Percentiles rank a stretch among this genome's conserved stretches.
Conservation (phyloP, 2,797 vertebrate genomes). For the Phrynocephalus vlangalii region DNA sequence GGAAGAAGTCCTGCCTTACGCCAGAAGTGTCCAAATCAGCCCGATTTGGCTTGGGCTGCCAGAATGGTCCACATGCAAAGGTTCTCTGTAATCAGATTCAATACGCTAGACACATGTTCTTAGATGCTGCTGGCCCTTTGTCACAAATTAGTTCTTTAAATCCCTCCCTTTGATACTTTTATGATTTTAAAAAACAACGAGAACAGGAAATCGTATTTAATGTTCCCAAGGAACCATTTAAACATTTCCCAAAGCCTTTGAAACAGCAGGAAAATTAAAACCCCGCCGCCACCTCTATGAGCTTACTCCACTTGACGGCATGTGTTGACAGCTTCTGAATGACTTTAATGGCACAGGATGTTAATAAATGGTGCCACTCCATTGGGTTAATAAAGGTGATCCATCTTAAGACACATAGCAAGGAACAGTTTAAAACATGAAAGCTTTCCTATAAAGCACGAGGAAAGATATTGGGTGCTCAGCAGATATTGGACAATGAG, state of each 20-base stretch:
- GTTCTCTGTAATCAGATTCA: too few relatives aligned
- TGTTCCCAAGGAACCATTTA: background rate
- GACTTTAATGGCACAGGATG: slow-evolving; percentile 23
- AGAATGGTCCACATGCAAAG: too few relatives aligned
- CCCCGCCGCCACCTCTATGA: background rate
- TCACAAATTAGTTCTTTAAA: too few relatives aligned
- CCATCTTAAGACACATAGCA: slow-evolving; percentile 31
- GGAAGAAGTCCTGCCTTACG: too few relatives aligned
- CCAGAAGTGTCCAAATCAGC: too few relatives aligned
- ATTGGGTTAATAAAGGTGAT: slow-evolving; percentile 31
- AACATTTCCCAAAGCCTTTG: background rate
- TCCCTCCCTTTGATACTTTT: too few relatives aligned
- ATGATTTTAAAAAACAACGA: background rate
- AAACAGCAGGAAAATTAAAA: background rate
- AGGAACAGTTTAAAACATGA: slow-evolving; percentile 38
- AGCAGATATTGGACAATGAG: background rate
- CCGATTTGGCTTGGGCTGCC: too few relatives aligned
- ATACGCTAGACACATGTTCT: too few relatives aligned
- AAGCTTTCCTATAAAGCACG: slow-evolving; percentile 20
- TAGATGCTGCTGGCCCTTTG: too few relatives aligned
- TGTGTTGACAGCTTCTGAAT: slow-evolving; percentile 29
- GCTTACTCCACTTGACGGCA: slow-evolving; percentile 25
- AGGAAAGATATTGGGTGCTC: background rate
- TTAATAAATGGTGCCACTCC: slow-evolving; percentile 19
- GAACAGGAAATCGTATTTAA: background rate